Conservation (phyloP, 2,888 invertebrate species). For the Mimachlamys varia region DNA sequence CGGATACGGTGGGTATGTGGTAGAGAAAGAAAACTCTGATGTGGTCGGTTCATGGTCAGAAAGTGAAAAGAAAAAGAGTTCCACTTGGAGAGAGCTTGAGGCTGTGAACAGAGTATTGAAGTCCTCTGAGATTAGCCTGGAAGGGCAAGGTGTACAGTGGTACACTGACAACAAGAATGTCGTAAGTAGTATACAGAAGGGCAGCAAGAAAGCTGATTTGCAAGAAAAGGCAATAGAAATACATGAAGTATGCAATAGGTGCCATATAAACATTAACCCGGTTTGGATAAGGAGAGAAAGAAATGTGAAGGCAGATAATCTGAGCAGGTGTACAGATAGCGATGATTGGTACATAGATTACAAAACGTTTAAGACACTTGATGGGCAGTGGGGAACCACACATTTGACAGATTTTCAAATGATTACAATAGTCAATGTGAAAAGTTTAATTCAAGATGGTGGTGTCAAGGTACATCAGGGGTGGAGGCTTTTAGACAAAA, state of each 20-base stretch:
- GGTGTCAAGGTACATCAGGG: conserved; percentile 40
- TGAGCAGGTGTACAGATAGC: conserved; percentile 42
- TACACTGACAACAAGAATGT: conserved; percentile 50
- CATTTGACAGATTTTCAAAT: conserved; percentile 45
- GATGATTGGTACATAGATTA: conserved; percentile 45
- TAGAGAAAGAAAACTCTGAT: neutral
- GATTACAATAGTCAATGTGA: conserved; percentile 43
- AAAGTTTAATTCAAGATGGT: conserved; percentile 42
- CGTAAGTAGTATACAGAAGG: conserved; percentile 41
- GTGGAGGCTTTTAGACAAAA: conserved; percentile 41
- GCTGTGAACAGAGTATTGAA: conserved; percentile 43
- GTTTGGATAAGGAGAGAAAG: conserved; percentile 45
- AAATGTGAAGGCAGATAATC: conserved; percentile 43
- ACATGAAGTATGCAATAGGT: conserved; percentile 30
- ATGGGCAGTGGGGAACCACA: neutral
- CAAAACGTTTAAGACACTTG: neutral
- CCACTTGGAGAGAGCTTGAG: conserved; percentile 49
- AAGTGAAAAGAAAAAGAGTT: conserved; percentile 3
- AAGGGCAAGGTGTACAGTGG: conserved; percentile 29
- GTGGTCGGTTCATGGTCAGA: conserved; percentile 41
- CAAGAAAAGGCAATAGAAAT: conserved; percentile 20
- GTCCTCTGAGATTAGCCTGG: neutral
- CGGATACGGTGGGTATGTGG: conserved; percentile 44
- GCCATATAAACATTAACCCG: conserved; percentile 26
- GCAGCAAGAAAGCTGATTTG: conserved; percentile 46